These are phyloP conservation scores for Drosophila atripex DNA, from an alignment of 2,888 invertebrate genomes.

Conservation along the genomic window DNA sequence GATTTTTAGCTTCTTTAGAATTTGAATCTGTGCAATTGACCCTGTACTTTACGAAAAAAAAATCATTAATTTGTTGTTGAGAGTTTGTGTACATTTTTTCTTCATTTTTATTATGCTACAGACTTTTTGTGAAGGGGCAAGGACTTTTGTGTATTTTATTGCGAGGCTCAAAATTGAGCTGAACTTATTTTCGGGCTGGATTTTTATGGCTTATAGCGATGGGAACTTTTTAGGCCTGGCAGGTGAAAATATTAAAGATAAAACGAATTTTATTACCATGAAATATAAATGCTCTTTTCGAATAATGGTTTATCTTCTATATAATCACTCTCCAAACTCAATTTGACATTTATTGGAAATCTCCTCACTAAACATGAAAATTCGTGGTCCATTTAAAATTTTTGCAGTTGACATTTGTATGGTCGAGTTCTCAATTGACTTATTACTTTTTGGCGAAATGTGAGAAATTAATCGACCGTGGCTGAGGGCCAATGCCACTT, in stretches of 20 bases:
- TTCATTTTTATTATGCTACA: conserved; percentile 46
- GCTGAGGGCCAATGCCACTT: conserved; percentile 58
- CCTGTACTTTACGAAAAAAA: conserved; percentile 35
- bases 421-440: conserved; percentile 34
- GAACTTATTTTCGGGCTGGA: conserved; percentile 4
- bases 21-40: conserved; percentile 35
- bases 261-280: background rate
- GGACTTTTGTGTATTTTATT: conserved; percentile 41
- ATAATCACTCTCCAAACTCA: background rate
- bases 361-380: conserved; percentile 1
- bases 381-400: conserved; percentile 12
- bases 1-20: background rate
- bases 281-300: background rate
- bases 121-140: background rate
- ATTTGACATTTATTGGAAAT: conserved; percentile 5
- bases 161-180: conserved; percentile 23
- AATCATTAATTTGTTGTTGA: conserved; percentile 3
- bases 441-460: conserved; percentile 19
- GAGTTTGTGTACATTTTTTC: conserved; percentile 14
- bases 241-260: background rate
- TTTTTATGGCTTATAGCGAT: conserved; percentile 25
- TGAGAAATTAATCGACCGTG: conserved; percentile 66
- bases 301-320: background rate
- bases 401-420: conserved; percentile 40
- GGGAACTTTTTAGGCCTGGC: conserved; percentile 3